Percentiles rank a stretch among this genome's conserved stretches.
Evolutionary conservation across 1,140 invertebrate genomes (phyloP).

Genomic region (Dreissena polymorpha): DNA sequence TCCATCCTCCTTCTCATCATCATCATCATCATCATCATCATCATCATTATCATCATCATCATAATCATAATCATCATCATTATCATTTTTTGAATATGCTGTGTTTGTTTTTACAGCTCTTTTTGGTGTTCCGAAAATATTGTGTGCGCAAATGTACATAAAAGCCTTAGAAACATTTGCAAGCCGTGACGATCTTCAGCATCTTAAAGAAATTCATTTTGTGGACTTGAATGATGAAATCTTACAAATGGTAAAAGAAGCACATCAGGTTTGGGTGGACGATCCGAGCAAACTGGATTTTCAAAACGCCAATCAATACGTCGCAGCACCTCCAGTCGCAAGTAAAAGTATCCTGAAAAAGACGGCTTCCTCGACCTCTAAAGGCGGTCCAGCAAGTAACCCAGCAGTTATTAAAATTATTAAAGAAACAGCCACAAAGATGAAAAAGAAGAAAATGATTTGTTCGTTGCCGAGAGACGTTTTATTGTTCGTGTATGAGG

Average conservation of each 20-base stretch:
- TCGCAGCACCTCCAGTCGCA: too few species aligned
- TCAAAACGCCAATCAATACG: conserved; percentile 11
- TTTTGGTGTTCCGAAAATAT: conserved; percentile 33
- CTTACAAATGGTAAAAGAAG: conserved; percentile 33
- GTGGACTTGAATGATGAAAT: conserved; percentile 59
- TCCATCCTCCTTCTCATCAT: too few species aligned
- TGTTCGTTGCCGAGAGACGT: background rate
- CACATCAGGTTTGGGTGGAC: conserved; percentile 14
- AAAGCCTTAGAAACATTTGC: conserved; percentile 32
- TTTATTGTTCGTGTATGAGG: background rate
- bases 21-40: too few species aligned
- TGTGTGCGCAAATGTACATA: conserved; percentile 52
- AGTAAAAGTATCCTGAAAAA: background rate
- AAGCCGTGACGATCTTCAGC: too few species aligned
- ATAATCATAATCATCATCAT: too few species aligned
- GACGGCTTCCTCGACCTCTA: background rate
- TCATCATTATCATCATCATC: too few species aligned
- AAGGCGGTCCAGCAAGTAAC: background rate
- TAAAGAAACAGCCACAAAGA: background rate
- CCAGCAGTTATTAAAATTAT: background rate
- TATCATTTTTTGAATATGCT: too few species aligned
- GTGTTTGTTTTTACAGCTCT: conserved; percentile 14
- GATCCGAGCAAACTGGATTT: conserved; percentile 6
- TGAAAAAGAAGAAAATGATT: background rate
- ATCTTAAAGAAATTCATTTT: conserved; percentile 57